Evolutionary conservation across 2,888 invertebrate species (phyloP).

Genomic region (Antheraea assamensis): DNA sequence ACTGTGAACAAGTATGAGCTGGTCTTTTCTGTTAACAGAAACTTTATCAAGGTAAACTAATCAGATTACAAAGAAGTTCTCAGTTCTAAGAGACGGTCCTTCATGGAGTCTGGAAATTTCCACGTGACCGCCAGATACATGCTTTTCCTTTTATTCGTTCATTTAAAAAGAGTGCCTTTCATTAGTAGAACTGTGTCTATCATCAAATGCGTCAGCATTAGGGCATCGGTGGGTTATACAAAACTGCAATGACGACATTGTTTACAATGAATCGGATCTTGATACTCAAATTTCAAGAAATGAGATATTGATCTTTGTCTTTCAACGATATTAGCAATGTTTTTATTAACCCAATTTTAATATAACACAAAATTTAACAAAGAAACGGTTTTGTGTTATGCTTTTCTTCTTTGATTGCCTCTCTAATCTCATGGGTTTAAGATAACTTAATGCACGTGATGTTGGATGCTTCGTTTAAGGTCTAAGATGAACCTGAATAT

Average conservation of each 20-base stretch:
- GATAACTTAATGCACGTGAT: no score
- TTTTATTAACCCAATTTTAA: not conserved
- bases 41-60: not conserved
- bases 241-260: not conserved
- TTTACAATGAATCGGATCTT: not conserved
- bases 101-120: not conserved
- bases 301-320: not conserved
- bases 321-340: not conserved
- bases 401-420: not conserved
- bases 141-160: not conserved
- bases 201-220: not conserved
- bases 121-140: not conserved
- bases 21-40: not conserved
- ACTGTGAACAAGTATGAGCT: not conserved
- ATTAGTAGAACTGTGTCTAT: not conserved
- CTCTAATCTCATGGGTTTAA: not conserved
- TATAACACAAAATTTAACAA: not conserved
- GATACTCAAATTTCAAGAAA: slow-evolving; percentile 5
- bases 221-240: not conserved
- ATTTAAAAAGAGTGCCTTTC: no score
- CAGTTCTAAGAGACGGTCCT: not conserved
- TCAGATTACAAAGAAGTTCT: not conserved
- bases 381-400: not conserved
- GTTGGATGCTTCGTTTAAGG: no score
- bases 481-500: no score